Evolutionary conservation across 1,140 invertebrate species (phyloP).

Genomic region (Orussus abietinus): DNA sequence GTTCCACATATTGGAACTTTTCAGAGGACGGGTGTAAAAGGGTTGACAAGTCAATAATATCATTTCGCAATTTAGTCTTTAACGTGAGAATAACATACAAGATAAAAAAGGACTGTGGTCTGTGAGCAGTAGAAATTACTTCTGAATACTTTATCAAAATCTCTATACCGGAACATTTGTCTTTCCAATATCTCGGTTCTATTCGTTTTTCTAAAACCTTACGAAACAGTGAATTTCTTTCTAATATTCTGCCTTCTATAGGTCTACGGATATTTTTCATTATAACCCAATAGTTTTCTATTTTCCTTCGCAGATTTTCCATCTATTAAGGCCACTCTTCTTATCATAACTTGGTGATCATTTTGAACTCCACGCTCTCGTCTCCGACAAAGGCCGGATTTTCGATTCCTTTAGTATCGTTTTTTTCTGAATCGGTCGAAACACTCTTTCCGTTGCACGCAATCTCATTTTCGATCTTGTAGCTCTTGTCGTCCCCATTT

Average conservation of each 20-base stretch:
- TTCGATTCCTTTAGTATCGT: slow-evolving; percentile 20
- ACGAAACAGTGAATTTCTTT: neutral
- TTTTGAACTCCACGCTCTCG: slow-evolving; percentile 16
- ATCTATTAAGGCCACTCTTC: neutral
- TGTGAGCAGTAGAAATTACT: too few species aligned
- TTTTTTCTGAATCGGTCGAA: too few species aligned
- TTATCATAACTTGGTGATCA: slow-evolving; percentile 20
- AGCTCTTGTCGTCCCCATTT: too few species aligned
- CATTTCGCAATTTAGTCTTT: too few species aligned
- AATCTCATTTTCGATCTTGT: too few species aligned
- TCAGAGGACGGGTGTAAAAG: too few species aligned
- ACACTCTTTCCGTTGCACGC: neutral
- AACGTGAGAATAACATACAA: too few species aligned
- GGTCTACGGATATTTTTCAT: slow-evolving; percentile 12
- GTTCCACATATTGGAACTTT: too few species aligned
- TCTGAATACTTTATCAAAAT: too few species aligned
- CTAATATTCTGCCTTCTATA: slow-evolving; percentile 2
- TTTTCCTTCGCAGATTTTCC: neutral
- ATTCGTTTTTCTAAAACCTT: slow-evolving; percentile 1
- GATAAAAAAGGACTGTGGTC: too few species aligned
- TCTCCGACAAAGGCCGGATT: slow-evolving; percentile 23
- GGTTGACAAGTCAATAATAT: too few species aligned
- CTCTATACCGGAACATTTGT: too few species aligned
- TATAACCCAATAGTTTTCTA: slow-evolving; percentile 8
- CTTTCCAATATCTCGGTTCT: neutral